A percentile compares a stretch with the other conserved stretches of the same genome.
Conservation (phyloP, 2,797 vertebrate genomes). For the Semaprochilodus insignis region DNA sequence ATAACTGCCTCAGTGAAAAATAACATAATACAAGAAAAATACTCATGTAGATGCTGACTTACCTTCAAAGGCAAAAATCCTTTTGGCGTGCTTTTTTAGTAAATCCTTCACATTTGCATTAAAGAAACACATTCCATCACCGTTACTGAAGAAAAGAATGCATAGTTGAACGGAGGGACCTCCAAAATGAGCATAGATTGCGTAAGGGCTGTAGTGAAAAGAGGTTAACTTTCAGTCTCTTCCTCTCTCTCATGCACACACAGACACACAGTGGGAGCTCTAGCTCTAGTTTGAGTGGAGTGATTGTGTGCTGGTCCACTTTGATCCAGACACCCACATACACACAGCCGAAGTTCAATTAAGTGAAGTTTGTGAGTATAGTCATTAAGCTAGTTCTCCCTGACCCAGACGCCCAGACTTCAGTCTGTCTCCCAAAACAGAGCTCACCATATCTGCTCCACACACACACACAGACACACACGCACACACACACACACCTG, state of each 20-base stretch:
- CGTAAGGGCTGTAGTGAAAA: too few relatives aligned
- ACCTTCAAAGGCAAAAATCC: too few relatives aligned
- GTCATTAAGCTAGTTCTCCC: conserved; percentile 3
- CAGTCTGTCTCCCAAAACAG: conserved; percentile 36
- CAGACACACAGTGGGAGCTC: not conserved
- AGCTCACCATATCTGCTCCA: conserved; percentile 26
- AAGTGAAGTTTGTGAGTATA: not conserved
- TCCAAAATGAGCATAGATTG: too few relatives aligned
- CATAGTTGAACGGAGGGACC: too few relatives aligned
- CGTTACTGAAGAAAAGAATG: too few relatives aligned
- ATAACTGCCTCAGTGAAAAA: too few relatives aligned
- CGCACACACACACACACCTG: conserved; percentile 34
- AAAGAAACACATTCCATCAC: too few relatives aligned
- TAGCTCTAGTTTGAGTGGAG: not conserved
- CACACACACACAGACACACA: conserved; percentile 23
- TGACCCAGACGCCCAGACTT: conserved; percentile 30
- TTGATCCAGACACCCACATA: conserved; percentile 1
- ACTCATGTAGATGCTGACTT: too few relatives aligned
- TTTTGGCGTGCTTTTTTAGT: too few relatives aligned
- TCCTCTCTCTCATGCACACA: not conserved
- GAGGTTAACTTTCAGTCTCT: not conserved
- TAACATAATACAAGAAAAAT: too few relatives aligned
- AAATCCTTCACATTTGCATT: too few relatives aligned
- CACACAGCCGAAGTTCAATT: conserved; percentile 8
- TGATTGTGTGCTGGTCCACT: not conserved